Base-by-base conservation (phyloP, 2,113 vertebrate species). In the Anguilla rostrata region DNA sequence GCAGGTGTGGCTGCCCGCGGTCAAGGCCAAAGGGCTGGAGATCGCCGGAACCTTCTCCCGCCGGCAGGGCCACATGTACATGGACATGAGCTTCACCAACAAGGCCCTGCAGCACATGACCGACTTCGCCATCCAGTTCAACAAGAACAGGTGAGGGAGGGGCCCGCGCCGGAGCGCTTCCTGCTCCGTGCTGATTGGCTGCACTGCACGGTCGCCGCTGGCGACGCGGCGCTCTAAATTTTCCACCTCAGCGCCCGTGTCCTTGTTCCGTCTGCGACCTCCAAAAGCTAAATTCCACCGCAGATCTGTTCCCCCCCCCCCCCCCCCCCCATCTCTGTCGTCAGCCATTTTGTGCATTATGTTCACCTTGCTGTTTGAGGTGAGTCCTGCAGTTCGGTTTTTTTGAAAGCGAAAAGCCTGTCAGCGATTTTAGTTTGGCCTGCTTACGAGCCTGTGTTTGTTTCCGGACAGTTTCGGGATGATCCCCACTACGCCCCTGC, bases 101-200 rank as follows among this genome's bases (percentile, higher is more conserved):
- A 99, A 99, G 94, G 98, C 98, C 86, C 94, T 99, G 91, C 98
- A 99, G 87, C 98, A 99, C 94, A 99, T 99, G 98, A 97, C 97
- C 0, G 98, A 99, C 92, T 99, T 99, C 87, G 98, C 98, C 84
- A 96, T 99, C 89, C 98, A 99, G 94, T 99, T 99, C 94, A 99
- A 99, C 94, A 99, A 99, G 94, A 99, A 99, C 94, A 99, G 98
- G 98, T 99, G 83, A 95, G 94, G 88, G 81, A 63, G 46, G 46
- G 53, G 20, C 71, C 18, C 12, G n/a, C 5, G 57, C 16, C 49
- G 7, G 22, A 14, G n/a, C 82, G 4, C 56, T 29, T 18, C 11
- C 49, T 53, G 49, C 49, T 9, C 49, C 49, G 49, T 9, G 49
- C 49, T 14, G 43, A 46, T 46, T 46, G 5, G 43, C 43, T 3